Evolutionary conservation across 1,140 invertebrate species (phyloP), one percentile per base, ranked within the genome.

Genomic region (Ostrea edulis): DNA sequence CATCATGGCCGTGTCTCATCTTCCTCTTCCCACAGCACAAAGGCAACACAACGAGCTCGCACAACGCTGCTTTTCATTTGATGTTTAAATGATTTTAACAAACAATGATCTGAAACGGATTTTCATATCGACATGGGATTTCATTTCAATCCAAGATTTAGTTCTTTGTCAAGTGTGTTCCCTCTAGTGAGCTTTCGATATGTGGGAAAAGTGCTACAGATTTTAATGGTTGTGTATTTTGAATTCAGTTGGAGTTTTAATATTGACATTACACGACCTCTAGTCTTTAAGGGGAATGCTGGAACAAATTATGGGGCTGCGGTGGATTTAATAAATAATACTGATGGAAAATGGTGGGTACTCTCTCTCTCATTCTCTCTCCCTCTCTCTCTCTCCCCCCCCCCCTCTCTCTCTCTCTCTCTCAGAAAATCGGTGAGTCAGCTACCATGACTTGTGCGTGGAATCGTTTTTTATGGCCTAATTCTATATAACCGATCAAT

Each of bases 301-400:
- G 68, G 29, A 3, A 77, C 68, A 11, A 77, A 77, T 35, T 77
- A 29, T 25, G 68, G 68, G 4, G 68, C 68, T 29, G 68, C 68
- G 4, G 22, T 77, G 29, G 68, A 77, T 3, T 35, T 77, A 77
- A 29, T 77, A 35, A 77, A 77, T 29, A 77, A 77, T 17, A 29
- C 68, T 17, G 68, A 77, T 35, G 68, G 68, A 35, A 77, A 77
- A 77, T 77, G 68, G 68, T 77, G 29, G 68, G 68, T 77, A 71
- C 55, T 58, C 55, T 14, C 54, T 55, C 54, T 55, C 54, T 55
- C 54, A 3, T 8, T 55, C 54, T 58, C 55, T 58, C 55, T 58
- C 55, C 14, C 55, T 14, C 11, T 58, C 35, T 44, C 35, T 58
- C 11, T 58, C 55, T 58, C 55, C 14, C 55, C 14, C 55, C 14